phyloP scores from a whole-genome alignment of 2,113 vertebrate genomes.

The Mesembrinibis cayennensis region DNA sequence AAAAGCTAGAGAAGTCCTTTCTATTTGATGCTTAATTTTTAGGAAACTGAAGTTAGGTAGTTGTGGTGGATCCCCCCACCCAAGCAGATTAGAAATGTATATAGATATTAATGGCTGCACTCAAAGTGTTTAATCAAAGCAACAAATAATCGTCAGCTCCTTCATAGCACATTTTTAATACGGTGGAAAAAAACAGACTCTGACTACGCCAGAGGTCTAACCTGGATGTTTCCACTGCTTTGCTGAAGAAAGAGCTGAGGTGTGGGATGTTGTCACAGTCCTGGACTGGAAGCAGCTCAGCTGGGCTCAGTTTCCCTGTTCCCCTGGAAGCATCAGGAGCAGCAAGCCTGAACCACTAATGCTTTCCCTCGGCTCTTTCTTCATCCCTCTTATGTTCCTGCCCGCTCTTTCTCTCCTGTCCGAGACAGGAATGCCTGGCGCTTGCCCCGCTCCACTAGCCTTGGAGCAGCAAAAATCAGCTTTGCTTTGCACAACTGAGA shows the following conservation, averaged over 20 bases:
- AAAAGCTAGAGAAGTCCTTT: background rate
- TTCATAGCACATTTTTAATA: background rate
- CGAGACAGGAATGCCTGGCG: background rate
- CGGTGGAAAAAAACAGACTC: background rate
- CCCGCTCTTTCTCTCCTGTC: background rate
- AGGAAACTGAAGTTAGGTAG: background rate
- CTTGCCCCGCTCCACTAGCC: background rate
- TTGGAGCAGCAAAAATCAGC: background rate
- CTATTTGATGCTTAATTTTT: background rate
- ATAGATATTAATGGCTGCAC: background rate
- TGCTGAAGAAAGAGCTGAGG: background rate
- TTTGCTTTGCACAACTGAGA: background rate
- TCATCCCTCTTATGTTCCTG: background rate
- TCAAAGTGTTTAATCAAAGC: background rate
- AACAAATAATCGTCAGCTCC: background rate
- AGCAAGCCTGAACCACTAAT: background rate
- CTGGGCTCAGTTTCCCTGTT: background rate
- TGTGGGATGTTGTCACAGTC: background rate
- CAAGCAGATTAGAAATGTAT: background rate
- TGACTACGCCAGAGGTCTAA: background rate
- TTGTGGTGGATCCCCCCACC: background rate
- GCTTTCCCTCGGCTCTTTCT: background rate
- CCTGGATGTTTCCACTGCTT: background rate
- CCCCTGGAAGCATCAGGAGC: background rate
- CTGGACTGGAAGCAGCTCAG: background rate